Evolutionary conservation across 2,888 invertebrate genomes (phyloP).

Genomic region (Ditula angustiorana): DNA sequence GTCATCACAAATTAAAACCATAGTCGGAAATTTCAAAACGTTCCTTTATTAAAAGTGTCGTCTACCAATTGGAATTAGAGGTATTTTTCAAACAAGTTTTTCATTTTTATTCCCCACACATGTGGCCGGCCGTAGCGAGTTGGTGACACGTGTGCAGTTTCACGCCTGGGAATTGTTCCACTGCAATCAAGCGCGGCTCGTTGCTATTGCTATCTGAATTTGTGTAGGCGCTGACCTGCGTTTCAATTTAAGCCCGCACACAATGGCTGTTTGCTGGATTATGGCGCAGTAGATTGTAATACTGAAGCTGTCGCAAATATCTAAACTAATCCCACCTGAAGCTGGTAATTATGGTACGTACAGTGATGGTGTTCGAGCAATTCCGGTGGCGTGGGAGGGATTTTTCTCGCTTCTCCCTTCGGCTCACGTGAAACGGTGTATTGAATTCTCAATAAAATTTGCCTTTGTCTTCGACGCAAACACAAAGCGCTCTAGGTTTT

Average conservation of each 20-base stretch:
- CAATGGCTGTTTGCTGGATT: constrained; percentile 19
- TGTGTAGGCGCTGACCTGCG: constrained; percentile 38
- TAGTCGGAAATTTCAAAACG: background rate
- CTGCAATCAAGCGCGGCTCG: constrained; percentile 34
- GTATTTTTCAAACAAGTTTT: constrained; percentile 22
- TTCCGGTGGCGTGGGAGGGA: too few species aligned
- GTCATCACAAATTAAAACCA: too few species aligned
- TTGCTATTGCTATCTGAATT: constrained; percentile 37
- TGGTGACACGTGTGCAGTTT: constrained; percentile 36
- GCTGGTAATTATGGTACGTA: too few species aligned
- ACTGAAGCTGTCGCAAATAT: too few species aligned
- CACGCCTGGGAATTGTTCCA: constrained; percentile 34
- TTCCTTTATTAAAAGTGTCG: background rate
- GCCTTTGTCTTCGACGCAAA: too few species aligned
- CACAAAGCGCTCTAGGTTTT: too few species aligned
- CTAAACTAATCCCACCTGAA: too few species aligned
- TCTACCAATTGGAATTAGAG: constrained; percentile 13
- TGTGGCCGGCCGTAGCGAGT: constrained; percentile 20
- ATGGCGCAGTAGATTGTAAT: too few species aligned
- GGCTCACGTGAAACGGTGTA: too few species aligned
- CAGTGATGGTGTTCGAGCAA: too few species aligned
- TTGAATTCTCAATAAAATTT: too few species aligned
- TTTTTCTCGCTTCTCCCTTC: too few species aligned
- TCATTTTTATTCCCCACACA: constrained; percentile 16
- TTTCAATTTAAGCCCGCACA: constrained; percentile 26